Conservation (phyloP, 2,797 vertebrate species). For the Halcyon chelicuti region DNA sequence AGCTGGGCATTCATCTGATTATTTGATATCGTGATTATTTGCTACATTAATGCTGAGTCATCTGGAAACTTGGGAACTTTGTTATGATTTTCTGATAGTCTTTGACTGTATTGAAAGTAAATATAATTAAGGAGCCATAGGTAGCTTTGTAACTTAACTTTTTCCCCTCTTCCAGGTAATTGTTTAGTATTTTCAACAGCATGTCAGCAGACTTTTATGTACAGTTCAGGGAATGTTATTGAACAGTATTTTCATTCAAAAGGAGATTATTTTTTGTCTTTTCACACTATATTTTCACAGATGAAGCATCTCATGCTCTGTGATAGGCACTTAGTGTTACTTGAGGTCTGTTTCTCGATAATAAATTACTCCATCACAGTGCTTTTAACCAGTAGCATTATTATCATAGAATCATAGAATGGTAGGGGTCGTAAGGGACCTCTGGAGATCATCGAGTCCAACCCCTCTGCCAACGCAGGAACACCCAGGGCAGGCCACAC, state of each 20-base stretch:
- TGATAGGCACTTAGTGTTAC: neutral
- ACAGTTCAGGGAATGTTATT: neutral
- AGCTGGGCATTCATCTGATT: neutral
- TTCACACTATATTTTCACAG: neutral
- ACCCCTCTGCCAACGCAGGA: too few relatives aligned
- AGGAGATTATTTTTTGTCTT: neutral
- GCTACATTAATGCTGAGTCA: neutral
- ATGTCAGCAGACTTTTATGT: neutral
- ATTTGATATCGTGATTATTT: neutral
- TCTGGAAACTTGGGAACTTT: neutral
- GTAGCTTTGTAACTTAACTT: neutral
- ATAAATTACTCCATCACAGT: neutral
- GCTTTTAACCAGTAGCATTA: neutral
- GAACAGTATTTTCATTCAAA: neutral
- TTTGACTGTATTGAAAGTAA: neutral
- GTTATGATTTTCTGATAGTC: neutral
- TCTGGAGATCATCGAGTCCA: too few relatives aligned
- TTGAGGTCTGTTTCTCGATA: neutral
- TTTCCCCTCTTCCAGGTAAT: neutral
- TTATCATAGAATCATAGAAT: too few relatives aligned
- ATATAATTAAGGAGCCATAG: neutral
- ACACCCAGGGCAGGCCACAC: too few relatives aligned
- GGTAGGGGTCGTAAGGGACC: too few relatives aligned
- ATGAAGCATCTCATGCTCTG: neutral
- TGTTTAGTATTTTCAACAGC: neutral